Evolutionary conservation across 2,113 vertebrate species (phyloP).

Genomic region (Stigmatopora nigra): DNA sequence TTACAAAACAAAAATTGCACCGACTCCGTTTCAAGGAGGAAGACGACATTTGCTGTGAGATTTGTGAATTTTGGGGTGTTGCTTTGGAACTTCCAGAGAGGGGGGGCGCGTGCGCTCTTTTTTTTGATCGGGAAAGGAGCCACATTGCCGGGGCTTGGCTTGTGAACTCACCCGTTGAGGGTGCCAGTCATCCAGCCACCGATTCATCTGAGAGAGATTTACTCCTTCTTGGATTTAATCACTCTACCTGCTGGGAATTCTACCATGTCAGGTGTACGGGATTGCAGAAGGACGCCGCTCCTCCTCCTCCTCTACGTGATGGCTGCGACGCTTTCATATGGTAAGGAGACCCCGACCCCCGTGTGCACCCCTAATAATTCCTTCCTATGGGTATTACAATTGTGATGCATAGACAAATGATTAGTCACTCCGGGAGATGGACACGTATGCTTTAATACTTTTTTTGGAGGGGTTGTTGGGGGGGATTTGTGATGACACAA

Average conservation of each 20-base stretch:
- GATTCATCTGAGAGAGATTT: conserved; percentile 22
- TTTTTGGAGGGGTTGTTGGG: background rate
- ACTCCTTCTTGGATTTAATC: conserved; percentile 50
- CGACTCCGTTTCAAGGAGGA: background rate
- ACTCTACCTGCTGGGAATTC: conserved; percentile 48
- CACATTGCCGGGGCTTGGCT: background rate
- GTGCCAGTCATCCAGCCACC: background rate
- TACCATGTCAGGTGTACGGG: conserved; percentile 66
- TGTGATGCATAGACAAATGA: conserved; percentile 38
- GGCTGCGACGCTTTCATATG: conserved; percentile 55
- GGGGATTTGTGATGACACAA: background rate
- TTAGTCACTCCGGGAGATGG: conserved; percentile 34
- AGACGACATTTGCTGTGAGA: conserved; percentile 6
- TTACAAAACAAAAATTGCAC: too few relatives aligned
- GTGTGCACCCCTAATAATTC: background rate
- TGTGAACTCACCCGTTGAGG: background rate
- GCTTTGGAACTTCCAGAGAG: conserved; percentile 2
- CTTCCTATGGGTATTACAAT: conserved; percentile 12
- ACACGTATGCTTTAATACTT: background rate
- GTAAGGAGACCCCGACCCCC: conserved; percentile 46
- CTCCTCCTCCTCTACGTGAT: conserved; percentile 59
- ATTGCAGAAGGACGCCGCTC: conserved; percentile 57
- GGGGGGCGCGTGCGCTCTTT: background rate
- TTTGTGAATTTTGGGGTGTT: conserved; percentile 23
- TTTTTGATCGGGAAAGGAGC: conserved; percentile 13